Evolutionary conservation across 2,797 vertebrate genomes (phyloP).

Genomic region (Chloroceryle amazona): DNA sequence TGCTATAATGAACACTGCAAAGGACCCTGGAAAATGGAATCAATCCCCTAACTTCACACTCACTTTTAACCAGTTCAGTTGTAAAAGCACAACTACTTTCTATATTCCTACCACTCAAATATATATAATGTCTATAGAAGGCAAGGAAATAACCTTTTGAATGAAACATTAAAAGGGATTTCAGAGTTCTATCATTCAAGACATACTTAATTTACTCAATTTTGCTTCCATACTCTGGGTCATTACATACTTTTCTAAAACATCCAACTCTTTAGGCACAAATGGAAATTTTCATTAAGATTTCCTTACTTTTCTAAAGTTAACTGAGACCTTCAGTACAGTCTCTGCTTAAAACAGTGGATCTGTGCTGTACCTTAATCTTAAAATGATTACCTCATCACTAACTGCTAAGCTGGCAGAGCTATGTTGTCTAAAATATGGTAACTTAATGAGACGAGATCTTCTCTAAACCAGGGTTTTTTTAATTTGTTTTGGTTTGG

Average conservation of each 20-base stretch:
- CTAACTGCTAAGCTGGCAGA: not conserved
- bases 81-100: not conserved
- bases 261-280: not conserved
- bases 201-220: not conserved
- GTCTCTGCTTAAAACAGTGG: not conserved
- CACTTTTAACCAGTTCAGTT: not conserved
- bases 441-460: not conserved
- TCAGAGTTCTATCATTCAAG: not conserved
- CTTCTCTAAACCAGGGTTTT: not conserved
- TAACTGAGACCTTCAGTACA: not conserved
- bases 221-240: not conserved
- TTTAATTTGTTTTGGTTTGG: too few species aligned
- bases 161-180: not conserved
- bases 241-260: not conserved
- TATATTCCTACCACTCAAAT: not conserved
- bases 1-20: not conserved
- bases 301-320: not conserved
- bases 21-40: not conserved
- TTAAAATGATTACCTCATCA: not conserved
- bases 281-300: not conserved
- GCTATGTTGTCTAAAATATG: not conserved
- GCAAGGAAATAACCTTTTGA: not conserved
- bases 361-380: not conserved
- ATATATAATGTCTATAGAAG: not conserved
- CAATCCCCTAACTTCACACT: not conserved